Conservation (phyloP, 2,113 vertebrate species). For the Vidua macroura region DNA sequence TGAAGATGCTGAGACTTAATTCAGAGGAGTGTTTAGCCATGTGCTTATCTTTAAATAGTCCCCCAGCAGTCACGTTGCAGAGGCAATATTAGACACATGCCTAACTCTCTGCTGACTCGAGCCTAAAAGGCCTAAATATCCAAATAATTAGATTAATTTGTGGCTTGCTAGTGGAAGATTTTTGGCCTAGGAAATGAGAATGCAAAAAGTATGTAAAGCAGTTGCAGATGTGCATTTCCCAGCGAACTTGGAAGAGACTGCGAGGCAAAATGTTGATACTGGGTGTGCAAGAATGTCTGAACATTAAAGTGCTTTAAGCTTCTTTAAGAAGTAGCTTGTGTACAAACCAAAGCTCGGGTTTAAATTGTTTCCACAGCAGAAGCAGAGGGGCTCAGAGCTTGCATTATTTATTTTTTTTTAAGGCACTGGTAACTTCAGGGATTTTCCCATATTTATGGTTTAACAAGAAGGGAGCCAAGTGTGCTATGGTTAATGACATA, state of each 20-base stretch:
- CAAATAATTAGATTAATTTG: slow-evolving; percentile 56
- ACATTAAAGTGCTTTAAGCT: slow-evolving; percentile 14
- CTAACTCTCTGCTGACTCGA: slow-evolving; percentile 17
- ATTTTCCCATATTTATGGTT: slow-evolving; percentile 26
- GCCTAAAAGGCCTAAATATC: neutral
- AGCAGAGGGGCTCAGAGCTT: neutral
- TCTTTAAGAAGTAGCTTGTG: slow-evolving; percentile 15
- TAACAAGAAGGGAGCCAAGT: neutral
- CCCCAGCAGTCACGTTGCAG: neutral
- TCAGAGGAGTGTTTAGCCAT: neutral
- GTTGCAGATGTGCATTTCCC: slow-evolving; percentile 26
- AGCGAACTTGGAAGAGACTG: neutral
- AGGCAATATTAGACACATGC: slow-evolving; percentile 1
- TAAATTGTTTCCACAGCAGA: slow-evolving; percentile 13
- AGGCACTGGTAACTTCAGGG: slow-evolving; percentile 5
- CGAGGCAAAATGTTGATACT: neutral
- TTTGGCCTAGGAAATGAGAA: slow-evolving; percentile 31
- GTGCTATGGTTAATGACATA: neutral
- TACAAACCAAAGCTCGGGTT: neutral
- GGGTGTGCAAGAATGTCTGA: neutral
- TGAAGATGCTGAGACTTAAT: neutral
- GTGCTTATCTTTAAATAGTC: slow-evolving; percentile 29
- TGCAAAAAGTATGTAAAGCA: slow-evolving; percentile 28
- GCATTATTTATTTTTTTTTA: slow-evolving; percentile 7
- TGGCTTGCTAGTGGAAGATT: slow-evolving; percentile 21